Percentiles rank a stretch among this genome's conserved stretches.
phyloP scores from a whole-genome alignment of 1,140 invertebrate genomes.

The Drosophila ironensis region DNA sequence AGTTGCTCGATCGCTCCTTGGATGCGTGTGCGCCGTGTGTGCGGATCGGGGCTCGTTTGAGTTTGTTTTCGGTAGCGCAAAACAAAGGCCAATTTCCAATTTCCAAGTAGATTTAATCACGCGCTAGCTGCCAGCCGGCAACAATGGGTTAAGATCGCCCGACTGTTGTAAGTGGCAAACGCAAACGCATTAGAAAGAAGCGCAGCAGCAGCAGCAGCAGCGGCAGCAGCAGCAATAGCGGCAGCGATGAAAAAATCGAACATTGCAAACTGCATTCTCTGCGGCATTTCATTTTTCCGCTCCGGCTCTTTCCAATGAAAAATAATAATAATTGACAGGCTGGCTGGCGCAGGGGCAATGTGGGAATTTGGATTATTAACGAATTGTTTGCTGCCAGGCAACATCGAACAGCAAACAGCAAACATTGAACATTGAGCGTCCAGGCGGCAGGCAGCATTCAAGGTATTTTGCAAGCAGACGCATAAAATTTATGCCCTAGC shows the following conservation, averaged over 20 bases:
- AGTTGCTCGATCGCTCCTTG: conserved; percentile 55
- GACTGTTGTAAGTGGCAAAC: conserved; percentile 56
- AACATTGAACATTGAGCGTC: conserved; percentile 1
- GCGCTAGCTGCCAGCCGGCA: conserved; percentile 55
- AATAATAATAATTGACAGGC: conserved; percentile 80
- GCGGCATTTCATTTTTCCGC: conserved; percentile 77
- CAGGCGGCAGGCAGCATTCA: background rate
- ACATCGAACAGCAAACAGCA: conserved; percentile 32
- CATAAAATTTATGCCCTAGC: conserved; percentile 72
- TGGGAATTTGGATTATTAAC: conserved; percentile 81
- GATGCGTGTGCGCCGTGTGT: conserved; percentile 44
- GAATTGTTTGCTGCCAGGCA: conserved; percentile 68
- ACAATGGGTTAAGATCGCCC: conserved; percentile 49
- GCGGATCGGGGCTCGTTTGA: conserved; percentile 27
- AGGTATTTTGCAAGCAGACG: conserved; percentile 65
- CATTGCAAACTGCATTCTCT: conserved; percentile 52
- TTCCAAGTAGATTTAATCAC: conserved; percentile 78
- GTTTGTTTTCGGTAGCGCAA: conserved; percentile 59
- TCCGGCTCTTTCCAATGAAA: conserved; percentile 75
- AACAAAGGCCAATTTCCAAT: conserved; percentile 81
- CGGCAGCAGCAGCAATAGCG: background rate
- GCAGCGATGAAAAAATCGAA: conserved; percentile 1
- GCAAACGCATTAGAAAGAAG: conserved; percentile 73
- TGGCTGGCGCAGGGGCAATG: conserved; percentile 54
- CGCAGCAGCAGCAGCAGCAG: background rate